phyloP scores from a whole-genome alignment of 35 echinoderm and acorn worm genomes.

The Anneissia japonica region DNA sequence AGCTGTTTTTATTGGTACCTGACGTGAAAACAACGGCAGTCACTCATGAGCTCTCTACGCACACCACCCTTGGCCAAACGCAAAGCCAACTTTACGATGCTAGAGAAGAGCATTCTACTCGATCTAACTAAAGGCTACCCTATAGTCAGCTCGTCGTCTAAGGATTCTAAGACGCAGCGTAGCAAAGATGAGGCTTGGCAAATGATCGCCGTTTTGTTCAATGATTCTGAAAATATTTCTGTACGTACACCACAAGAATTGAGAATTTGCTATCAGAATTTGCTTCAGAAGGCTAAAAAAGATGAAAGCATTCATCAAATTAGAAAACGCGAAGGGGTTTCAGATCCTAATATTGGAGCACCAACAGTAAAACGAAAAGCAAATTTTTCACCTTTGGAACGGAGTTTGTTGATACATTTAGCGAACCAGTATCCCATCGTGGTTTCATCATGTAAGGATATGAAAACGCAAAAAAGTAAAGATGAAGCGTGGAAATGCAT shows the following conservation, averaged over 20 bases:
- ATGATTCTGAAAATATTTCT: background rate
- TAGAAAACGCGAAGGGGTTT: background rate
- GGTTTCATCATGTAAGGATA: background rate
- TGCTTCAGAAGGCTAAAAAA: background rate
- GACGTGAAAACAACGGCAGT: background rate
- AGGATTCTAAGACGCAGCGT: background rate
- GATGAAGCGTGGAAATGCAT: background rate
- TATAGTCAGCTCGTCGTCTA: background rate
- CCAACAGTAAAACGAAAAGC: background rate
- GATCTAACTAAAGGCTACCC: background rate
- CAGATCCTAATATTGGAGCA: background rate
- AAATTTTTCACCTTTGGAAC: background rate
- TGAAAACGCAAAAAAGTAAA: background rate
- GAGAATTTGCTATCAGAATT: background rate
- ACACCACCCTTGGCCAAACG: background rate
- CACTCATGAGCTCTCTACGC: background rate
- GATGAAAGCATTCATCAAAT: background rate
- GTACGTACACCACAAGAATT: background rate
- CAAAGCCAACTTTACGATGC: background rate
- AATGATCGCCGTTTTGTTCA: background rate
- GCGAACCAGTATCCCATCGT: background rate
- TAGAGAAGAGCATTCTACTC: background rate
- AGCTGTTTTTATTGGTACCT: constrained; percentile 1
- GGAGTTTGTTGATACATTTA: background rate
- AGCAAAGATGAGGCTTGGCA: background rate